phyloP scores from a whole-genome alignment of 2,113 vertebrate species.

The Rissa tridactyla region DNA sequence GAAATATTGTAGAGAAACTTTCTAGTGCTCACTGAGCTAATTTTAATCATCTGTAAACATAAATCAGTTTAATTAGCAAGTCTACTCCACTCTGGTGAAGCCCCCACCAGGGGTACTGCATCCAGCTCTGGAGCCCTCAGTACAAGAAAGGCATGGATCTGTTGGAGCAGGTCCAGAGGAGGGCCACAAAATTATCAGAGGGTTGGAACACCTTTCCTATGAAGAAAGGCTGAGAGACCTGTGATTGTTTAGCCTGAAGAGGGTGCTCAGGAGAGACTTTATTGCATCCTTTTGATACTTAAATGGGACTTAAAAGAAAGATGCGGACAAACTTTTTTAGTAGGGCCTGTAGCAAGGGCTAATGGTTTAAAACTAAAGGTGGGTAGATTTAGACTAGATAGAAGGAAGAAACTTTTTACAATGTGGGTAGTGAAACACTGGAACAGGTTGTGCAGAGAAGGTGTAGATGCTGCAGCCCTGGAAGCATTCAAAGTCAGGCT shows the following conservation, averaged over 20 bases:
- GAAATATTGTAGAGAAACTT: background rate
- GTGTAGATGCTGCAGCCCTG: background rate
- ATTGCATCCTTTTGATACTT: background rate
- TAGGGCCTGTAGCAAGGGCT: background rate
- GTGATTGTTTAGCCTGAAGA: background rate
- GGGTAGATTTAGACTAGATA: background rate
- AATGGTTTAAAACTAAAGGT: background rate
- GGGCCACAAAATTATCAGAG: background rate
- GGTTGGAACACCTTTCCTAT: background rate
- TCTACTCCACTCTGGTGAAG: background rate
- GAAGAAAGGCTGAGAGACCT: background rate
- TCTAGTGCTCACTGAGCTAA: background rate
- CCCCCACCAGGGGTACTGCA: background rate
- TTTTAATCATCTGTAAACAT: background rate
- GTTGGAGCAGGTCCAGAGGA: background rate
- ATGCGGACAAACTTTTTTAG: background rate
- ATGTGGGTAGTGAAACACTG: background rate
- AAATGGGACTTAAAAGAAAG: background rate
- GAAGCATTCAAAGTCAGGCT: background rate
- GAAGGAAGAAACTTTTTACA: background rate
- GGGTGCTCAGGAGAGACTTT: background rate
- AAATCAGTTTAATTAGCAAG: background rate
- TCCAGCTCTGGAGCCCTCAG: background rate
- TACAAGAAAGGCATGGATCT: background rate
- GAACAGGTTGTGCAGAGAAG: background rate